phyloP scores from a whole-genome alignment of 1,140 invertebrate species.

The Pogonomyrmex californicus region DNA sequence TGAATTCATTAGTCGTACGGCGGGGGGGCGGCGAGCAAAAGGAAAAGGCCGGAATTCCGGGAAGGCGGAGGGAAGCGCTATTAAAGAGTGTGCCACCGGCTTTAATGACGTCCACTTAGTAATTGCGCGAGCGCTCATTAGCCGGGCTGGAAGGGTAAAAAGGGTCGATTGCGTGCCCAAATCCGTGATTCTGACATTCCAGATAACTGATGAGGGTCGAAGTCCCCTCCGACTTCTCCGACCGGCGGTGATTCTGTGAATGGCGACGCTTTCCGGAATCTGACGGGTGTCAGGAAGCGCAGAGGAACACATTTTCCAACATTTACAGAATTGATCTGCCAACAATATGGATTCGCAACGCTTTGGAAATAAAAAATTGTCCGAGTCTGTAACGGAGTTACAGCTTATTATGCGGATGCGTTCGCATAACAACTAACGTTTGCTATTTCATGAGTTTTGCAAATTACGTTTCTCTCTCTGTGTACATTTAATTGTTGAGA shows the following conservation, averaged over 20 bases:
- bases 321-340: neutral
- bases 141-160: neutral
- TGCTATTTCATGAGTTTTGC: neutral
- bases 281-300: neutral
- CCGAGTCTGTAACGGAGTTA: neutral
- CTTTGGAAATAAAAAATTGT: neutral
- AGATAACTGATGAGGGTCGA: neutral
- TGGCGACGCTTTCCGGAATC: neutral
- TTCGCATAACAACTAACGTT: neutral
- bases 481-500: neutral
- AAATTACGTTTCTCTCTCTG: neutral
- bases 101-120: constrained; percentile 41
- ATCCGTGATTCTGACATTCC: neutral
- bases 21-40: neutral
- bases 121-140: constrained; percentile 40
- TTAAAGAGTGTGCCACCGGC: constrained; percentile 32
- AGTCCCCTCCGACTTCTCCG: no score
- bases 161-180: neutral
- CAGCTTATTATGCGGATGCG: neutral
- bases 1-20: constrained; percentile 45
- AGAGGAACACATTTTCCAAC: neutral
- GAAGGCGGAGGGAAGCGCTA: neutral
- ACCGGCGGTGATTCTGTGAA: neutral
- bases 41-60: constrained; percentile 16
- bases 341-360: neutral